These are phyloP conservation scores for Terebella lapidaria DNA, from an alignment of 2,888 invertebrate genomes.

Conservation along the genomic window DNA sequence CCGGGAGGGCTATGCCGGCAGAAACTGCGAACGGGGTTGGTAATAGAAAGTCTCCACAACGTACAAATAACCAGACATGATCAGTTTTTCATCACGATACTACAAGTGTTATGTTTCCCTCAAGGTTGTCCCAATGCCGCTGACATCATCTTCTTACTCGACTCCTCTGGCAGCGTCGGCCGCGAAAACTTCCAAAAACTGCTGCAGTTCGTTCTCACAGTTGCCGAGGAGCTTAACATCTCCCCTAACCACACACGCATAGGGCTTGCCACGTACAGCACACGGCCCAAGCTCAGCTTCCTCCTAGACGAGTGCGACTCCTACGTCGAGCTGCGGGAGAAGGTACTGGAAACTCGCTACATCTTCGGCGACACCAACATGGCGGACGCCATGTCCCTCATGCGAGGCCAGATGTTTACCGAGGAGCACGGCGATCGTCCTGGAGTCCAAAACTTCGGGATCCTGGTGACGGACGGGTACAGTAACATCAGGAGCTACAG, in stretches of 20 bases:
- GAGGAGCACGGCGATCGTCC: conserved; percentile 16
- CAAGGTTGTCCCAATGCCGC: conserved; percentile 36
- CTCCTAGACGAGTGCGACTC: conserved; percentile 6
- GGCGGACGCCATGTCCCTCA: conserved; percentile 31
- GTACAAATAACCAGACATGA: no score
- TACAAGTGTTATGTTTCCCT: no score
- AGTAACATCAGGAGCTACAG: conserved; percentile 14
- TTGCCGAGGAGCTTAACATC: conserved; percentile 18
- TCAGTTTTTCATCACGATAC: no score
- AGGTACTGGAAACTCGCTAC: conserved; percentile 32
- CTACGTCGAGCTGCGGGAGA: conserved; percentile 12
- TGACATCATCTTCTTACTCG: conserved; percentile 42
- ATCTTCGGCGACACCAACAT: conserved; percentile 37
- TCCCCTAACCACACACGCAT: conserved; percentile 15
- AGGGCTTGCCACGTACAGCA: conserved; percentile 21
- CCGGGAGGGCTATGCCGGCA: conserved; percentile 17
- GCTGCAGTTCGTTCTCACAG: conserved; percentile 14
- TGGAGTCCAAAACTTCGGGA: conserved; percentile 18
- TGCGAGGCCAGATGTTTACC: conserved; percentile 12
- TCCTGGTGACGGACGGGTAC: conserved; percentile 19
- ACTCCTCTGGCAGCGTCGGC: conserved; percentile 24
- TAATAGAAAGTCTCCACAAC: background rate
- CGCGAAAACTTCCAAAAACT: conserved; percentile 19
- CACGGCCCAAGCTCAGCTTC: conserved; percentile 12
- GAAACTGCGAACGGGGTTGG: conserved; percentile 16